Conservation (phyloP, 2,888 invertebrate genomes). For the Notodonta ziczac region DNA sequence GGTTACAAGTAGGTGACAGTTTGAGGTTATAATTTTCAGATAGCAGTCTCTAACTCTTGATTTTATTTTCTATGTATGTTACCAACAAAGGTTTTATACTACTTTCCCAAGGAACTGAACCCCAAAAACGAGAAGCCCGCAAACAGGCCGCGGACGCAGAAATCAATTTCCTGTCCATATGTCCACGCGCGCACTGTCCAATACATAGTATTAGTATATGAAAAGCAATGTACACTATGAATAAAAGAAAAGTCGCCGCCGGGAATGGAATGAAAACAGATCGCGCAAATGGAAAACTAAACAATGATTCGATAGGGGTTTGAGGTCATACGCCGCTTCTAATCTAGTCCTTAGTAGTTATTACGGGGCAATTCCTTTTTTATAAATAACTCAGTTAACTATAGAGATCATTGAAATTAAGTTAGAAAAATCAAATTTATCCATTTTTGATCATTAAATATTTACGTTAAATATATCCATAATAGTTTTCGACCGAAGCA, state of each 20-base stretch:
- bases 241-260: conserved; percentile 45
- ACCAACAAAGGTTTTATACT: background rate
- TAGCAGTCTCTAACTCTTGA: background rate
- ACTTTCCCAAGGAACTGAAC: background rate
- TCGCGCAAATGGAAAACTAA: background rate
- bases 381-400: too few species aligned
- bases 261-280: background rate
- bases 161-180: conserved; percentile 5
- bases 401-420: too few species aligned
- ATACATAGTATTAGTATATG: conserved; percentile 35
- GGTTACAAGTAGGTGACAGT: too few species aligned
- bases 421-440: too few species aligned
- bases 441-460: too few species aligned
- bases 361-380: too few species aligned
- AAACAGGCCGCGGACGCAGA: background rate
- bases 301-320: background rate
- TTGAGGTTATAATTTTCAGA: background rate
- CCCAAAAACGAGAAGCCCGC: background rate
- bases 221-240: conserved; percentile 11
- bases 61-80: too few species aligned
- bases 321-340: background rate
- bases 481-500: too few species aligned
- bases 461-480: too few species aligned
- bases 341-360: background rate
- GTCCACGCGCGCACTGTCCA: conserved; percentile 1